Conservation (phyloP, 2,888 invertebrate species). For the Oscheius sp. region DNA sequence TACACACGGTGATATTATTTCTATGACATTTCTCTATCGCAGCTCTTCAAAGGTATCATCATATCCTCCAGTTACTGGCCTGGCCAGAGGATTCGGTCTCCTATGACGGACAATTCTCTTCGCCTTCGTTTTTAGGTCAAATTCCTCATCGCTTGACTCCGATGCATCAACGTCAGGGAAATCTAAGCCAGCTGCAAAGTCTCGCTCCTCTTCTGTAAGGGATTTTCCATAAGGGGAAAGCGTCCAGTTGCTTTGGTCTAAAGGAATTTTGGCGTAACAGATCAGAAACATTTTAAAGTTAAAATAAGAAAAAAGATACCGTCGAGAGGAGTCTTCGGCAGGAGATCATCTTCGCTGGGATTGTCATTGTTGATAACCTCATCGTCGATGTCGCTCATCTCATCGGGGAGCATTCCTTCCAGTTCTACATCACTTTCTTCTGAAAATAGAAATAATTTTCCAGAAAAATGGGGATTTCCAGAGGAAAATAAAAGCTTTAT, state of each 20-base stretch:
- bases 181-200: slow-evolving; percentile 57
- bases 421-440: slow-evolving; percentile 69
- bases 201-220: slow-evolving; percentile 57
- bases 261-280: background rate
- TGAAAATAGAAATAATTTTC: slow-evolving; percentile 38
- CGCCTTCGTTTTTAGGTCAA: slow-evolving; percentile 38
- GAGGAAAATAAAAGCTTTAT: too few species aligned
- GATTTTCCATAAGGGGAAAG: slow-evolving; percentile 5
- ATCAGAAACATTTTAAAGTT: background rate
- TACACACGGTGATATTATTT: background rate
- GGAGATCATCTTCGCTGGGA: slow-evolving; percentile 33
- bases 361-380: slow-evolving; percentile 40
- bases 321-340: slow-evolving; percentile 42
- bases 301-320: slow-evolving; percentile 8
- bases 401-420: slow-evolving; percentile 66
- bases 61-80: slow-evolving; percentile 11
- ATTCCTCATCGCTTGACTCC: slow-evolving; percentile 70
- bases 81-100: background rate
- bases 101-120: background rate
- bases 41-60: slow-evolving; percentile 36
- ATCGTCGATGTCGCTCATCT: slow-evolving; percentile 46
- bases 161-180: slow-evolving; percentile 60
- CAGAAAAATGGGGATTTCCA: background rate
- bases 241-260: background rate
- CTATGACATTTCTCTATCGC: slow-evolving; percentile 6